Evolutionary conservation across 2,888 invertebrate genomes (phyloP).

Genomic region (Eugnorisma glareosa): DNA sequence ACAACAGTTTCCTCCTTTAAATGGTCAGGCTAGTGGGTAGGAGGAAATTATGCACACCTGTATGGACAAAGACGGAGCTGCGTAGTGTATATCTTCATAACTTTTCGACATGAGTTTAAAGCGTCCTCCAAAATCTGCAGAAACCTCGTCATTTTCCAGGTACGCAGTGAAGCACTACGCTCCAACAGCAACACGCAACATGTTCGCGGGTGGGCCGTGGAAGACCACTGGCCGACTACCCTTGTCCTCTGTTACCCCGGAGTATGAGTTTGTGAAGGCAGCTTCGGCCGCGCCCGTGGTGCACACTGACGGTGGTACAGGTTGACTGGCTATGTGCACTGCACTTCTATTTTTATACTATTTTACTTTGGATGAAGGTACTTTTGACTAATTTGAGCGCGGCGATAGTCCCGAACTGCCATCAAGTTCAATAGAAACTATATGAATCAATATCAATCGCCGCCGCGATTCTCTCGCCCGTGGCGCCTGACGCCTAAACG

Average conservation of each 20-base stretch:
- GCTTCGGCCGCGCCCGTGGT: slow-evolving; percentile 76
- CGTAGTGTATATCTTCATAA: neutral
- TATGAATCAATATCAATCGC: neutral
- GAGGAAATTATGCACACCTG: too few relatives aligned
- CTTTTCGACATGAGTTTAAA: neutral
- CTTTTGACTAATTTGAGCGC: neutral
- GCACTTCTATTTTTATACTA: slow-evolving; percentile 68
- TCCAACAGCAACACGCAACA: slow-evolving; percentile 74
- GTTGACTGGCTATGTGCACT: slow-evolving; percentile 78
- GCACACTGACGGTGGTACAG: slow-evolving; percentile 84
- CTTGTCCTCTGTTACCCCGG: slow-evolving; percentile 71
- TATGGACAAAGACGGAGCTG: neutral
- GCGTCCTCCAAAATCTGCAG: neutral
- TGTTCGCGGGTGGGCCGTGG: slow-evolving; percentile 77
- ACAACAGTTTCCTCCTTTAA: too few relatives aligned
- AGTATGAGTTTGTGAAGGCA: slow-evolving; percentile 82
- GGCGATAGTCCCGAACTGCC: neutral
- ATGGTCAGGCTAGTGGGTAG: neutral
- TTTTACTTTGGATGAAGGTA: neutral
- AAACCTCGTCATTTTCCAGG: slow-evolving; percentile 69
- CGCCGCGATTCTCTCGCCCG: neutral
- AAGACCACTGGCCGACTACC: slow-evolving; percentile 79
- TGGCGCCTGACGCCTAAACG: neutral
- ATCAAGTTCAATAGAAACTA: neutral
- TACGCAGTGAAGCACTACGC: slow-evolving; percentile 80